These are phyloP conservation scores for Paramuricea clavata DNA, from an alignment of 92 coral and sea anemone species.

Conservation along the genomic window DNA sequence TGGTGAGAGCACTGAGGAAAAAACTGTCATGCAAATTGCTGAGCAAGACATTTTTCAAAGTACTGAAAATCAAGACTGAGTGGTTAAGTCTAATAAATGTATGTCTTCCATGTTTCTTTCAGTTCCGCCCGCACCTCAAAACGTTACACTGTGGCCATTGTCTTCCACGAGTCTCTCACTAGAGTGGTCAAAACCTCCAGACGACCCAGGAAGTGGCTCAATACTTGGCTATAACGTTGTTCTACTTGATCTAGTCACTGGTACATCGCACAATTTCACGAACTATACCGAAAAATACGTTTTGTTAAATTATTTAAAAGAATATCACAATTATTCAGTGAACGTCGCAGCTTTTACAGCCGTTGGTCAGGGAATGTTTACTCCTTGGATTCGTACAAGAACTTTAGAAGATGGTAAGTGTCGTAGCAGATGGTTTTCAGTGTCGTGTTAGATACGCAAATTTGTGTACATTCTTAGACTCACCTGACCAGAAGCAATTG, in stretches of 20 bases:
- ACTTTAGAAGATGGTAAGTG: constrained; percentile 20
- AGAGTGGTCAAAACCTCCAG: constrained; percentile 19
- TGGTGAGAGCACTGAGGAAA: too few relatives aligned
- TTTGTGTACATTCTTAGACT: too few relatives aligned
- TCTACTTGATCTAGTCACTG: not conserved
- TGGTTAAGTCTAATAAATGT: too few relatives aligned
- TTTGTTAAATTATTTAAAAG: not conserved
- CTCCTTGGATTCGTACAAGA: not conserved
- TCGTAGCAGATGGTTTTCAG: too few relatives aligned
- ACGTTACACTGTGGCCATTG: not conserved
- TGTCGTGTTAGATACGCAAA: too few relatives aligned
- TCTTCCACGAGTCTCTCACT: constrained; percentile 9
- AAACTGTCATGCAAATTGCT: too few relatives aligned
- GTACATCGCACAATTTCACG: not conserved
- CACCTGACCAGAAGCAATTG: too few relatives aligned
- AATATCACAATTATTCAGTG: constrained; percentile 4
- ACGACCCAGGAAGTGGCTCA: constrained; percentile 8
- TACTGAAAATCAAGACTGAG: too few relatives aligned
- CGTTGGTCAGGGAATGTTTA: not conserved
- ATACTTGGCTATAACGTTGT: constrained; percentile 29
- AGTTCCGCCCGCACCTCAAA: constrained; percentile 28
- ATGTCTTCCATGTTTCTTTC: not conserved
- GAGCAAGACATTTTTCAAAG: too few relatives aligned
- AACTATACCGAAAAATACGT: not conserved
- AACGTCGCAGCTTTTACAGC: constrained; percentile 23